Conservation (phyloP, 2,888 invertebrate species). For the Aphidius colemani region DNA sequence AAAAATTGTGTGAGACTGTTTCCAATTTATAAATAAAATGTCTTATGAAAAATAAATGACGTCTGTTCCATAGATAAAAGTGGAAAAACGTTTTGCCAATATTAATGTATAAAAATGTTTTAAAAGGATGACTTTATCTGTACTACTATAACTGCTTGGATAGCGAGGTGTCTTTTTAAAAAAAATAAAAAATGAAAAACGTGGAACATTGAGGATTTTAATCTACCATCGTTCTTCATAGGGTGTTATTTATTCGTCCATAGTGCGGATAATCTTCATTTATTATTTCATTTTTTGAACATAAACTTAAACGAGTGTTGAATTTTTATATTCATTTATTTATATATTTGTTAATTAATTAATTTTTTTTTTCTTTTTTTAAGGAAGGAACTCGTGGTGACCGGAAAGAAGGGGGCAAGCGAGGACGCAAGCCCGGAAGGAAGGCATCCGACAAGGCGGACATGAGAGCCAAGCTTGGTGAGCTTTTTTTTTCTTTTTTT, state of each 20-base stretch:
- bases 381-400: constrained; percentile 65
- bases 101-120: neutral
- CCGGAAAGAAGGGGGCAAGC: constrained; percentile 82
- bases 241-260: too few species aligned
- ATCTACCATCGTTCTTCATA: too few species aligned
- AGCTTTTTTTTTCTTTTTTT: constrained; percentile 2
- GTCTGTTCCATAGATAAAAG: neutral
- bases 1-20: neutral
- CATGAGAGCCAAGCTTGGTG: constrained; percentile 92
- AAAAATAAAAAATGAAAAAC: too few species aligned
- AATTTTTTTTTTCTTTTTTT: constrained; percentile 36
- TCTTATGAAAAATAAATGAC: neutral
- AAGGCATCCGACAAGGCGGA: constrained; percentile 89
- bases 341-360: constrained; percentile 10
- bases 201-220: too few species aligned
- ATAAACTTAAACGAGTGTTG: neutral
- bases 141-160: too few species aligned
- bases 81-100: too few species aligned
- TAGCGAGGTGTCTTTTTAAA: too few species aligned
- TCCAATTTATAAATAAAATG: neutral
- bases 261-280: too few species aligned
- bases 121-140: neutral
- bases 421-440: constrained; percentile 87
- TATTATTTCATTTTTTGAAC: too few species aligned
- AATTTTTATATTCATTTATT: neutral